Evolutionary conservation across 2,113 vertebrate species (phyloP).

Genomic region (Cnemophilus loriae): DNA sequence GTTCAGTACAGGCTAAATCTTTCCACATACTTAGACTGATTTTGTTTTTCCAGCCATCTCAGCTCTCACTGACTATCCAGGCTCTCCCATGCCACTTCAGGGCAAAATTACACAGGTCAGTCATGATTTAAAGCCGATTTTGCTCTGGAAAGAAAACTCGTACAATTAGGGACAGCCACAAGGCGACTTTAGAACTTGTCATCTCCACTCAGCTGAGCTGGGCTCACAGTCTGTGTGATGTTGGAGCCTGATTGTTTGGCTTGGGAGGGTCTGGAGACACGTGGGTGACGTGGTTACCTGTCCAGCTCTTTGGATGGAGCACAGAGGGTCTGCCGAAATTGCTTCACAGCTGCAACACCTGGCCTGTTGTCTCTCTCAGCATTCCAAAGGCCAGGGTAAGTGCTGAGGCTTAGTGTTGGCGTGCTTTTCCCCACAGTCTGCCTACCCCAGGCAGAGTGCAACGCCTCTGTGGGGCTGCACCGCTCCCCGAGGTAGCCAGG

Average conservation of each 20-base stretch:
- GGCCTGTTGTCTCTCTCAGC: neutral
- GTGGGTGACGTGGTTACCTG: fast-evolving
- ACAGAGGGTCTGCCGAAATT: neutral
- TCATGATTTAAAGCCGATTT: neutral
- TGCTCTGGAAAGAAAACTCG: neutral
- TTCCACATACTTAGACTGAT: neutral
- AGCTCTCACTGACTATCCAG: neutral
- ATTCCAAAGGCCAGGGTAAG: neutral
- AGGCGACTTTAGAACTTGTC: neutral
- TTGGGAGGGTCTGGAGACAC: fast-evolving
- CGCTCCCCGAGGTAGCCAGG: neutral
- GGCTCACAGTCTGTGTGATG: neutral
- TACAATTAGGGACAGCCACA: too few species aligned
- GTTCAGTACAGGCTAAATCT: neutral
- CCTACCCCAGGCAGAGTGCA: fast-evolving
- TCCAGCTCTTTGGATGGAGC: neutral
- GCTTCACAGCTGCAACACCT: neutral
- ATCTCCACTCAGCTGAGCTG: neutral
- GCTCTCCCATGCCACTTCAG: neutral
- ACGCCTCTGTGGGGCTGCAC: neutral
- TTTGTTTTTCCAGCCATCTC: neutral
- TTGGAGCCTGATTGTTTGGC: neutral
- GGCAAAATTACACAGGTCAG: neutral
- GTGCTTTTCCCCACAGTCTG: fast-evolving
- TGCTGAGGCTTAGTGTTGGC: fast-evolving